phyloP scores from a whole-genome alignment of 1,140 invertebrate genomes.

The Eriosoma lanigerum region DNA sequence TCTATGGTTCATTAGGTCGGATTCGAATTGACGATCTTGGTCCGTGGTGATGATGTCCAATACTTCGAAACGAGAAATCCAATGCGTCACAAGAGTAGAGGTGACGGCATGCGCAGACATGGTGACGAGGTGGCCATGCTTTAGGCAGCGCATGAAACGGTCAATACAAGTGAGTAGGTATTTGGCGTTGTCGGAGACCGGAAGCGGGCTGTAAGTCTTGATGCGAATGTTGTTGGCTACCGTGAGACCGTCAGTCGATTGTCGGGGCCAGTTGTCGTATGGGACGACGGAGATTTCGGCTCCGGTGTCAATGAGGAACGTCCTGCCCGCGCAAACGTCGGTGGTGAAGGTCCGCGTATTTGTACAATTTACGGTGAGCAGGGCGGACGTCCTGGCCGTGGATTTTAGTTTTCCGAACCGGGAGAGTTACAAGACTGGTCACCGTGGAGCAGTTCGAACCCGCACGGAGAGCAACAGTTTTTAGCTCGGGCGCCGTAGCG shows the following conservation, averaged over 20 bases:
- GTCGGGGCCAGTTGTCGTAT: no score
- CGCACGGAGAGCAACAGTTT: neutral
- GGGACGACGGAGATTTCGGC: constrained; percentile 33
- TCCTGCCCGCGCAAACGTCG: neutral
- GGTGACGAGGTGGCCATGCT: constrained; percentile 54
- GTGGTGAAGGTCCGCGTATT: neutral
- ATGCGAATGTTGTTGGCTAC: constrained; percentile 39
- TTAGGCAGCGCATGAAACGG: constrained; percentile 57
- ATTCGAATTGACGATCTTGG: constrained; percentile 58
- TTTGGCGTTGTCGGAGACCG: constrained; percentile 53
- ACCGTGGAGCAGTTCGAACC: no score
- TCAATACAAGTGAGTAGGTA: constrained; percentile 57
- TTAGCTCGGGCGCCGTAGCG: neutral
- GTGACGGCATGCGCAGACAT: constrained; percentile 57
- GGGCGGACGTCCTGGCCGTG: no score
- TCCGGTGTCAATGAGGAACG: constrained; percentile 22
- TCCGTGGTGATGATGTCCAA: constrained; percentile 59
- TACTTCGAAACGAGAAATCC: constrained; percentile 58
- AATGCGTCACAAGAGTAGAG: constrained; percentile 54
- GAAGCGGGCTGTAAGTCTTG: constrained; percentile 55
- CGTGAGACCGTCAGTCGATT: constrained; percentile 50
- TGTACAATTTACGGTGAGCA: no score
- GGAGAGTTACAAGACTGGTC: no score
- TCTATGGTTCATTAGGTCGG: neutral
- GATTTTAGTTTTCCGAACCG: no score